Base-by-base conservation (phyloP, 2,888 invertebrate species). In the Eupeodes luniger region DNA sequence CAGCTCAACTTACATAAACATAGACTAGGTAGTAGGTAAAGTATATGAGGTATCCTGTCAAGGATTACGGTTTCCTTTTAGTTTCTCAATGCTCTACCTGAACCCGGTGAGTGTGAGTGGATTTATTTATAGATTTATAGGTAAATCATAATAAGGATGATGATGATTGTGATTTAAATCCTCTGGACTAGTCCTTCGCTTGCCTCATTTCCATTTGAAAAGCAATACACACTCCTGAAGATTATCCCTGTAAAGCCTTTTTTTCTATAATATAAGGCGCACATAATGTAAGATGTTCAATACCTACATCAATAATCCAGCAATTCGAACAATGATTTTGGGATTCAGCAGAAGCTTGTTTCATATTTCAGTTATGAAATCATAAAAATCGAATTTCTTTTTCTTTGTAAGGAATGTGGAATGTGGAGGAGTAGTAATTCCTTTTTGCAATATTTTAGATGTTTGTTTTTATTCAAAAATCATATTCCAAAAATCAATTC, bases 151-250 rank as follows among this genome's bases (percentile, higher is more conserved):
- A 81, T 66, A 44, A 81, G 66, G 66, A 66, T 57, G 57, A 85
- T 85, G 69, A 70, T 55, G 55, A 70, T 55, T 85, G 64, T 59
- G 53, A 81, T 78, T 77, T 55, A 77, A 81, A 81, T 85, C 77
- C 62, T 72, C 19, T 76, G 77, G 19, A 9, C 47, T 66, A 10
- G 34, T 81, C 72, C 69, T 85, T 76, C 11, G 47, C 5, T 16
- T 12, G 66, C 44, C 36, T 77, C 69, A 77, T 81, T 85, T 85
- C 85, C 77, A 85, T 81, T 82, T 69, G 55, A 55, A 67, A 67
- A 67, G 66, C 76, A 66, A 66, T 44, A 57, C 55, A 77, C 76
- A 66, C 66, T 66, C 36, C 44, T 59, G 16, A 66, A 49, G 77
- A 67, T 77, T 47, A 77, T 77, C 66, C 36, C 10, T 44, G 16